Evolutionary conservation across 2,888 invertebrate species (phyloP).

Genomic region (Argyresthia goedartella): DNA sequence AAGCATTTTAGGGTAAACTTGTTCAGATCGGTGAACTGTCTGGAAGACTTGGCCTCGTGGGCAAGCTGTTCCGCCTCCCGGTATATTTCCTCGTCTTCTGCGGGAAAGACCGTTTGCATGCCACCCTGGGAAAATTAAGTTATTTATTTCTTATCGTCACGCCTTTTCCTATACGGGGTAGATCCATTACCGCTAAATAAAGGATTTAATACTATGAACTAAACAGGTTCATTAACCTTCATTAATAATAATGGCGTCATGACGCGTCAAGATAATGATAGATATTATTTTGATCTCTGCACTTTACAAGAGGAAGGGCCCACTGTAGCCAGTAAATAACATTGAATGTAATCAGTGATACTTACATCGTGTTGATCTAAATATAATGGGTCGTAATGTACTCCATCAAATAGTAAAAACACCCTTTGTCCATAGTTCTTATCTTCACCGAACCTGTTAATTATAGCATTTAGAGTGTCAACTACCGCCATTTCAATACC

Average conservation of each 20-base stretch:
- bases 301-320: too few relatives aligned
- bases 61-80: conserved; percentile 88
- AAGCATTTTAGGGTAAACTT: conserved; percentile 88
- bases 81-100: conserved; percentile 78
- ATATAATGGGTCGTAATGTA: conserved; percentile 95
- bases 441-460: conserved; percentile 95
- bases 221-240: too few relatives aligned
- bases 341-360: conserved; percentile 13
- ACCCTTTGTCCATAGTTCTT: conserved; percentile 86
- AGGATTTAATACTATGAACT: too few relatives aligned
- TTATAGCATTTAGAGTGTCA: conserved; percentile 89
- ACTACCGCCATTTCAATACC: conserved; percentile 94
- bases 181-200: too few relatives aligned
- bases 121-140: conserved; percentile 71
- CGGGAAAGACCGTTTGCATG: conserved; percentile 84
- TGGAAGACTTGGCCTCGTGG: conserved; percentile 87
- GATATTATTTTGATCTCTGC: too few relatives aligned
- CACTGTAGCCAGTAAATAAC: too few relatives aligned
- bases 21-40: conserved; percentile 92
- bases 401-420: conserved; percentile 93
- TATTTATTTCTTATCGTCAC: too few relatives aligned
- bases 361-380: conserved; percentile 85
- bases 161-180: too few relatives aligned
- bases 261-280: too few relatives aligned
- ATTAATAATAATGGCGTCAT: too few relatives aligned